Evolutionary conservation across 2,888 invertebrate genomes (phyloP).

Genomic region (Mythimna vitellina): DNA sequence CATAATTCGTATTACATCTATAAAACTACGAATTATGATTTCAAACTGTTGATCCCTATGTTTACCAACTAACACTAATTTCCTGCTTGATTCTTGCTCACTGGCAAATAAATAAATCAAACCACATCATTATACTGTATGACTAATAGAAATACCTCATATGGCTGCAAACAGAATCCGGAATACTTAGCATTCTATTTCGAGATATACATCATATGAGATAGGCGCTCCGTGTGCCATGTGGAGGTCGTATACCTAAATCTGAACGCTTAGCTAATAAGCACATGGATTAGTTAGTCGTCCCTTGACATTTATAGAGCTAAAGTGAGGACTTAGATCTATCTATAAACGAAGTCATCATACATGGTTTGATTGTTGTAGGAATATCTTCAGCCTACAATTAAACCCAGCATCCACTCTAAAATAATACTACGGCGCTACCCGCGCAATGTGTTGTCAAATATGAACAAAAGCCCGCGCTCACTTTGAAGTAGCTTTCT

Average conservation of each 20-base stretch:
- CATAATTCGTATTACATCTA: constrained; percentile 28
- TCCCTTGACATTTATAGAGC: constrained; percentile 34
- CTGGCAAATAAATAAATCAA: constrained; percentile 59
- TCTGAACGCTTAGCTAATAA: constrained; percentile 44
- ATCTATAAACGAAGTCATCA: neutral
- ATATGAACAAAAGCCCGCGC: neutral
- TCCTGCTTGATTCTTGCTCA: constrained; percentile 48
- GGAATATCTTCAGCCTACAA: neutral
- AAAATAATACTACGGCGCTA: neutral
- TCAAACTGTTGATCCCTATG: constrained; percentile 35
- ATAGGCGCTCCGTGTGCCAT: constrained; percentile 55
- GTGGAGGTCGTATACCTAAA: constrained; percentile 63
- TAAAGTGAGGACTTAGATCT: constrained; percentile 10
- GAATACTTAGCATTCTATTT: constrained; percentile 68
- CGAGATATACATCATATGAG: constrained; percentile 56
- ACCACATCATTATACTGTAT: constrained; percentile 58
- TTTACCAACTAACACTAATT: constrained; percentile 45
- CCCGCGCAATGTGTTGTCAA: no score
- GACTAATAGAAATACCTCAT: constrained; percentile 69
- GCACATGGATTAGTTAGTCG: constrained; percentile 38
- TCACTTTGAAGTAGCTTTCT: neutral
- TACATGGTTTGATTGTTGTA: neutral
- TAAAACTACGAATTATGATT: constrained; percentile 37
- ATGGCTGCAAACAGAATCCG: constrained; percentile 64
- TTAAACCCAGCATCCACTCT: neutral